A percentile compares a stretch with the other conserved stretches of the same genome.
Evolutionary conservation across 2,113 vertebrate species (phyloP).

Genomic region (Tupaia tana): DNA sequence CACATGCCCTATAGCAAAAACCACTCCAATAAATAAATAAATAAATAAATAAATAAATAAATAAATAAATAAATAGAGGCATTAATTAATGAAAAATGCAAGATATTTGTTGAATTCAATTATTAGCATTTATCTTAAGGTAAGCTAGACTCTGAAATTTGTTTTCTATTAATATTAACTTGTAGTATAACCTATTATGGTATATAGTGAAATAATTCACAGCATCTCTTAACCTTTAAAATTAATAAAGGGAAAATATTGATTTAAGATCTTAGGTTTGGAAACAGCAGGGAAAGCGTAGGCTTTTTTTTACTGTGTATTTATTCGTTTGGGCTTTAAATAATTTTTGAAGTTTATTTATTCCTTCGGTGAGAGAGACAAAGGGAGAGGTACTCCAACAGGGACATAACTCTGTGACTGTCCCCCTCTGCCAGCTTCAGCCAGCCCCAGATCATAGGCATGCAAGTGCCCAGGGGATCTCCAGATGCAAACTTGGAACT

Average conservation of each 20-base stretch:
- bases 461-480: too few species aligned
- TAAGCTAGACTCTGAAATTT: background rate
- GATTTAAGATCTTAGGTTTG: background rate
- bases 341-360: too few species aligned
- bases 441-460: too few species aligned
- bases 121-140: background rate
- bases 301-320: background rate
- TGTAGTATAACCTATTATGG: background rate
- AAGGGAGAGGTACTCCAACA: too few species aligned
- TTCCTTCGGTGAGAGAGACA: too few species aligned
- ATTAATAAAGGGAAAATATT: background rate
- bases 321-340: background rate
- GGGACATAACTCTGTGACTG: too few species aligned
- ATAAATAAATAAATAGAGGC: background rate
- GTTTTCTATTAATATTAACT: conserved; percentile 6
- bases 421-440: too few species aligned
- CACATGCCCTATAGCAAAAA: too few species aligned
- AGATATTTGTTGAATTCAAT: conserved; percentile 39
- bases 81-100: background rate
- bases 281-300: background rate
- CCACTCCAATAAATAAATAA: too few species aligned
- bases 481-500: too few species aligned
- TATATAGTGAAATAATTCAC: background rate
- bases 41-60: too few species aligned
- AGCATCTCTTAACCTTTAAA: conserved; percentile 8